Conservation (phyloP, 2,888 invertebrate species). For the Lithophane semibrunnea region DNA sequence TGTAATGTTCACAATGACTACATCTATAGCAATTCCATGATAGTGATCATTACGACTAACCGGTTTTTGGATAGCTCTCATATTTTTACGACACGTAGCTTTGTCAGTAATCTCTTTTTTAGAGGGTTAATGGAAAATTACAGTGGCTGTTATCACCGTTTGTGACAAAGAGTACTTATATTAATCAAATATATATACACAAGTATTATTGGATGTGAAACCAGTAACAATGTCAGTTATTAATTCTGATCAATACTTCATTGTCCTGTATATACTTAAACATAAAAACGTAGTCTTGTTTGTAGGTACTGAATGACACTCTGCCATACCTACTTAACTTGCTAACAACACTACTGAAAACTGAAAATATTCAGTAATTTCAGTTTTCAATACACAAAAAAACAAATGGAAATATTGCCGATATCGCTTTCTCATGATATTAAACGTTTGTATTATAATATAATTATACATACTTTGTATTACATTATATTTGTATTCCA, state of each 20-base stretch:
- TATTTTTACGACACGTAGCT: conserved; percentile 35
- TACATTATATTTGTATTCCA: neutral
- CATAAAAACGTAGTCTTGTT: conserved; percentile 11
- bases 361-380: neutral
- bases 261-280: conserved; percentile 30
- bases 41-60: conserved; percentile 46
- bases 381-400: too few species aligned
- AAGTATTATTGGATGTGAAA: conserved; percentile 20
- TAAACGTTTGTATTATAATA: too few species aligned
- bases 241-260: conserved; percentile 20
- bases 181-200: neutral
- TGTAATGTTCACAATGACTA: conserved; percentile 61
- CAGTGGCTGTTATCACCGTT: neutral
- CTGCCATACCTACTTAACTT: neutral
- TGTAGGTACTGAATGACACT: neutral
- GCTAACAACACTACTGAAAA: neutral
- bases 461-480: too few species aligned
- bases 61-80: conserved; percentile 52
- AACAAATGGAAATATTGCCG: neutral
- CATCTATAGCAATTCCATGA: conserved; percentile 45
- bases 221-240: conserved; percentile 29
- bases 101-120: conserved; percentile 14
- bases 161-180: conserved; percentile 1
- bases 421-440: neutral
- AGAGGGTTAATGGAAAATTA: neutral